These are phyloP conservation scores for Matsumurasca onukii DNA, from an alignment of 1,140 invertebrate genomes.

Conservation along the genomic window DNA sequence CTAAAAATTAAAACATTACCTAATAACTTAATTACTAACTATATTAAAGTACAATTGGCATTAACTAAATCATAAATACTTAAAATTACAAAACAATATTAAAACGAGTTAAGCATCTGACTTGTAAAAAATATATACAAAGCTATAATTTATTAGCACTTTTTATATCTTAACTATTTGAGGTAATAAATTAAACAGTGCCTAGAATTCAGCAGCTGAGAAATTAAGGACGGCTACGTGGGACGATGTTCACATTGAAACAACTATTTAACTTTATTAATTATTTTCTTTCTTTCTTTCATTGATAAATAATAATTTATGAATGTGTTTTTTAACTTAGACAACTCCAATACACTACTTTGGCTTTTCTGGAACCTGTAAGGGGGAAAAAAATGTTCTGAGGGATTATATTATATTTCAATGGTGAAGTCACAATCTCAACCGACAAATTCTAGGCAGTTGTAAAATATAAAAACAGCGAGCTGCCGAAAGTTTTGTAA, in stretches of 20 bases:
- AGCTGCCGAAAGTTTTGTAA: too few species aligned
- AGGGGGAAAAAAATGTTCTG: too few species aligned
- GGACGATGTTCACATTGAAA: too few species aligned
- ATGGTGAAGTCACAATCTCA: too few species aligned
- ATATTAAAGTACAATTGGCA: not conserved
- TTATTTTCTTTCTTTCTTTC: too few species aligned
- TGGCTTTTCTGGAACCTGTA: too few species aligned
- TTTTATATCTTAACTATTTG: constrained; percentile 17
- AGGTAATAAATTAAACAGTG: constrained; percentile 15
- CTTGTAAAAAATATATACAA: constrained; percentile 25
- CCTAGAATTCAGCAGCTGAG: not conserved
- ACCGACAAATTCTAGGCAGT: too few species aligned
- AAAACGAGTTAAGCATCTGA: not conserved
- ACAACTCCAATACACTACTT: not conserved
- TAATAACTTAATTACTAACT: not conserved
- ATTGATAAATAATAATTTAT: too few species aligned
- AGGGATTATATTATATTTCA: too few species aligned
- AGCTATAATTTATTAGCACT: not conserved
- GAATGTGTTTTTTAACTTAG: not conserved
- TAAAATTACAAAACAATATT: constrained; percentile 27
- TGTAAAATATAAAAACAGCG: too few species aligned
- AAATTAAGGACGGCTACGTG: not conserved
- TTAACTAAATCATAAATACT: constrained; percentile 14
- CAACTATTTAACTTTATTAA: too few species aligned
- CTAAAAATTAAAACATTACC: constrained; percentile 17